Evolutionary conservation across 2,113 vertebrate genomes (phyloP).

Genomic region (Pristiophorus japonicus): DNA sequence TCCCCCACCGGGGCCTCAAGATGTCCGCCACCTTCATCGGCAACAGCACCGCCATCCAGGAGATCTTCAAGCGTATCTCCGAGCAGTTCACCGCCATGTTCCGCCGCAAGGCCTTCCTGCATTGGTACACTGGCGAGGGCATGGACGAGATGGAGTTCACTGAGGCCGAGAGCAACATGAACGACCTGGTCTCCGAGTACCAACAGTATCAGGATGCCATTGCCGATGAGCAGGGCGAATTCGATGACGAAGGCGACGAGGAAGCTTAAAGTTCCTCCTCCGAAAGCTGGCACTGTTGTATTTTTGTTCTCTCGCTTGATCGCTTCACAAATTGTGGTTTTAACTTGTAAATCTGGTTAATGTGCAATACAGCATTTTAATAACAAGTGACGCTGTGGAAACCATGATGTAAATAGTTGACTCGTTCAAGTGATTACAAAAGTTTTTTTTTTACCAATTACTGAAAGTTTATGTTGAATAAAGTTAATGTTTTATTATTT

Average conservation of each 20-base stretch:
- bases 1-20: slow-evolving; percentile 37
- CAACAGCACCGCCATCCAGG: slow-evolving; percentile 40
- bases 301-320: neutral
- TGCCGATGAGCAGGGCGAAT: neutral
- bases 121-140: slow-evolving; percentile 80
- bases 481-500: too few relatives aligned
- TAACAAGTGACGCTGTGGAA: slow-evolving; percentile 38
- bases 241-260: neutral
- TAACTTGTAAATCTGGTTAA: neutral
- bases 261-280: neutral
- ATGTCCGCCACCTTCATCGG: slow-evolving; percentile 41
- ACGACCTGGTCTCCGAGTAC: slow-evolving; percentile 29
- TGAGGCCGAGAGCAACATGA: slow-evolving; percentile 32
- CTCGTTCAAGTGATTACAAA: neutral
- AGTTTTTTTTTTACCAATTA: neutral
- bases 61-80: slow-evolving; percentile 25
- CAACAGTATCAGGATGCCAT: slow-evolving; percentile 35
- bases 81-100: slow-evolving; percentile 93
- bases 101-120: slow-evolving; percentile 81
- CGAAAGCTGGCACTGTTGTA: neutral
- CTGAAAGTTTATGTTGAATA: neutral
- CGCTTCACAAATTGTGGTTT: neutral
- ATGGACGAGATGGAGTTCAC: slow-evolving; percentile 38
- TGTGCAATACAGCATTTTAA: neutral
- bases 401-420: neutral